Evolutionary conservation across 2,797 vertebrate species (phyloP).

Genomic region (Enteromius unitaeniatus): DNA sequence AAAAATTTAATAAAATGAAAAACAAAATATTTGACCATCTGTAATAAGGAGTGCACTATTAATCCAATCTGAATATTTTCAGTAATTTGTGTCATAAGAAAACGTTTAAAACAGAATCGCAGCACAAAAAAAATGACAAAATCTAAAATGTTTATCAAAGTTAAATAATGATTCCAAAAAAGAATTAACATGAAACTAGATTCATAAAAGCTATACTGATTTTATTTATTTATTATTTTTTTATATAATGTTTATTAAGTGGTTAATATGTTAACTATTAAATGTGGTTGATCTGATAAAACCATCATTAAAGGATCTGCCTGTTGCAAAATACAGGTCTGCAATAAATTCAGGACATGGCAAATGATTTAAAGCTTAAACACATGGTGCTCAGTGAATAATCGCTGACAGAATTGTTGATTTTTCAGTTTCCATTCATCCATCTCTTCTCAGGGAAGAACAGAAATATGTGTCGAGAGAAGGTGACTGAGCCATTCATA

Average conservation of each 20-base stretch:
- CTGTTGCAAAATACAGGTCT: not conserved
- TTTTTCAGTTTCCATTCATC: conserved; percentile 29
- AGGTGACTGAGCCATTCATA: conserved; percentile 16
- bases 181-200: not conserved
- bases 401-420: conserved; percentile 29
- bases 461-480: not conserved
- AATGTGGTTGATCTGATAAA: not conserved
- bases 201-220: not conserved
- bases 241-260: not conserved
- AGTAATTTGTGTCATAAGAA: not conserved
- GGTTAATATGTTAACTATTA: conserved; percentile 14
- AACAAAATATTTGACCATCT: not conserved
- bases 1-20: not conserved
- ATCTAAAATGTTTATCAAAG: not conserved
- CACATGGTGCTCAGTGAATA: not conserved
- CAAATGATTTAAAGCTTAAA: conserved; percentile 21
- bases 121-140: too few relatives aligned
- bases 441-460: not conserved
- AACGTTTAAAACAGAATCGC: not conserved
- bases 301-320: not conserved
- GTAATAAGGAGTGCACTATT: not conserved
- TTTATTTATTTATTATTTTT: too few relatives aligned
- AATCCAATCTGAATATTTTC: not conserved
- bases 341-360: conserved; percentile 8
- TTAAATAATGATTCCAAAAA: not conserved